Evolutionary conservation across 2,888 invertebrate species (phyloP), one percentile per base, ranked within the genome.

Genomic region (Sinopyrophorus schimmeli): DNA sequence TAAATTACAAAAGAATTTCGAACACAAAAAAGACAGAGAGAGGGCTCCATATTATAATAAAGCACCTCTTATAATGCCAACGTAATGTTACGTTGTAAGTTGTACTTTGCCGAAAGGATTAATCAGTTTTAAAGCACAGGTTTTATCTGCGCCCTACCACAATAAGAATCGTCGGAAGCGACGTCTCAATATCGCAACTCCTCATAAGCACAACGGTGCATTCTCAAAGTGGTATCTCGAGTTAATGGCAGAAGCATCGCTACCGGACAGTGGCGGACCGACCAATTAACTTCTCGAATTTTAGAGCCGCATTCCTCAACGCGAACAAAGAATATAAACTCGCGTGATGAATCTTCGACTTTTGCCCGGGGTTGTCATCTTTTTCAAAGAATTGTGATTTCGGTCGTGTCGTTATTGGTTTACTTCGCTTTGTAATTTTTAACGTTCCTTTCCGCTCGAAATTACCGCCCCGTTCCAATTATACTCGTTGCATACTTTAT

Each of bases 351-450:
- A 63, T 64, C 56, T 57, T 59, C 59, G 59, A 52, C 57, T 65
- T 66, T 63, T 48, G 67, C 67, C 67, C 55, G 62, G 58, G 67
- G 67, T 65, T 65, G 65, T 66, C 64, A 66, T 62, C 65, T 66
- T 63, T 64, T 66, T 61, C 58, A 49, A 55, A 56, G 58, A 62
- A 63, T 61, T 55, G 44, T 48, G 48, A 51, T 53, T n/a, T 47
- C 52, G 44, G 50, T 54, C 53, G 54, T 58, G 54, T 43, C 31
- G 46, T 48, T 42, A 53, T 43, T 48, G 52, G 47, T 54, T 51
- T 54, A 54, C 41, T 46, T 49, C 24, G 44, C 27, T 31, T 38
- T 12, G 31, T 39, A 35, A 44, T 38, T 49, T 48, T 43, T 27
- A n/a, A n/a, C n/a, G 20, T 28, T 43, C 37, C 32, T 37, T 32